Base-by-base conservation (phyloP, 1,140 invertebrate genomes). In the Lordiphosa collinella region DNA sequence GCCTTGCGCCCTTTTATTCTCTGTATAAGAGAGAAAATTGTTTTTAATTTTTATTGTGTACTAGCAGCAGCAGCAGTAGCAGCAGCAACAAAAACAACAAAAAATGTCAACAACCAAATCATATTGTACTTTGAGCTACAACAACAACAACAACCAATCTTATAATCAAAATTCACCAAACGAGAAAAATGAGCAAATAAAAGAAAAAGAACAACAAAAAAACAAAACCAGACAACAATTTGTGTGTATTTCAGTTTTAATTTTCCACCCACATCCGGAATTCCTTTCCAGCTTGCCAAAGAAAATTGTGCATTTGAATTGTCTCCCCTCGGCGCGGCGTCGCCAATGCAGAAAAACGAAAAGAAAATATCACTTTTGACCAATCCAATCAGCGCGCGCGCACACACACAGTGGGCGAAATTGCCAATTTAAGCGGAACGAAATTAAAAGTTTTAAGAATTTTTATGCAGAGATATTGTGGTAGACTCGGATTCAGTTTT, bases 131-230 rank as follows among this genome's bases (percentile, higher is more conserved):
- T 58, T 62, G 76, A 80, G 72, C 69, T 65, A 40, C 62, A 54
- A 61, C 58, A 67, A 78, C 35, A 56, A 78, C 41, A 58, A 71
- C 59, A 68, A 76, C 36, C 57, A 75, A 75, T 64, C 69, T 85
- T 85, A 85, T 86, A 85, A 84, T 85, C 69, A 84, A 85, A 85
- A 82, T 56, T 57, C 79, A 70, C 73, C 80, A 80, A 80, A 65
- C 25, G 25, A 29, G 38, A 84, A 60, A 84, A 78, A 84, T 84
- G 73, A 84, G 78, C 78, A 84, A 84, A 84, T 84, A 84, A 84
- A 84, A 84, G 72, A 84, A 84, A 80, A 73, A 65, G 37, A 46
- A 56, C 61, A 73, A 64, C 57, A 65, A 80, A 76, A 58, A 48
- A 59, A 61, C n/a, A n/a, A n/a, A n/a, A 38, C 13, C 35, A 69